A percentile compares a stretch with the other conserved stretches of the same genome.
Evolutionary conservation across 2,888 invertebrate genomes (phyloP).

Genomic region (Pelosia muscerda): DNA sequence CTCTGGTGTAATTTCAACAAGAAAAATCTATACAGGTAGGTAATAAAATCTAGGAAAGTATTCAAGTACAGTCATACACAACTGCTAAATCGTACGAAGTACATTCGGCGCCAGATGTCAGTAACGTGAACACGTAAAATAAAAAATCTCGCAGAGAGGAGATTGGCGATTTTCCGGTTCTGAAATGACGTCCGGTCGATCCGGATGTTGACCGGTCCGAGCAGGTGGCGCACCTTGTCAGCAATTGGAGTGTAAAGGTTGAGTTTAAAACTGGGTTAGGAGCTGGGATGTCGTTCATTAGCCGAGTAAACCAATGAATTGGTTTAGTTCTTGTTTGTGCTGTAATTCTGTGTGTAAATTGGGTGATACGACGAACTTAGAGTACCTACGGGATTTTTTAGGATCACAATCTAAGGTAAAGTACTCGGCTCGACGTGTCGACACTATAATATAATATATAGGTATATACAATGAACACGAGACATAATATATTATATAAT

Average conservation of each 20-base stretch:
- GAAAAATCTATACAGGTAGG: not conserved
- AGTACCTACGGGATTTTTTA: no score
- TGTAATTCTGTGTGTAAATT: not conserved
- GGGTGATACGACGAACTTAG: no score
- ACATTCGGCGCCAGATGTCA: constrained; percentile 50
- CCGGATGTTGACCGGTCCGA: constrained; percentile 79
- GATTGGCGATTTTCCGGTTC: constrained; percentile 84
- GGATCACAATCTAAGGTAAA: no score
- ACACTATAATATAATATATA: no score
- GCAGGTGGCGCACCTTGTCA: constrained; percentile 51
- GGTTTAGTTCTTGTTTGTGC: constrained; percentile 1
- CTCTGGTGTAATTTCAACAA: not conserved
- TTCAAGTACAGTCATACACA: constrained; percentile 20
- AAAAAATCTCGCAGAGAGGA: constrained; percentile 69
- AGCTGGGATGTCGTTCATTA: constrained; percentile 36
- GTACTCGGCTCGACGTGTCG: no score
- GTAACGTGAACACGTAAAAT: constrained; percentile 53
- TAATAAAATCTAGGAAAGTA: constrained; percentile 3
- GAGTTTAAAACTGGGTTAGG: constrained; percentile 46
- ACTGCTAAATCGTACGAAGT: constrained; percentile 38
- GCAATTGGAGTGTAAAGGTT: constrained; percentile 45
- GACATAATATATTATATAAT: no score
- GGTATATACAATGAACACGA: no score
- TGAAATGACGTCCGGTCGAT: constrained; percentile 81
- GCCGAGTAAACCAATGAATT: constrained; percentile 20